These are phyloP conservation scores for Allobates femoralis DNA, from an alignment of 2,797 vertebrate genomes.

Conservation along the genomic window DNA sequence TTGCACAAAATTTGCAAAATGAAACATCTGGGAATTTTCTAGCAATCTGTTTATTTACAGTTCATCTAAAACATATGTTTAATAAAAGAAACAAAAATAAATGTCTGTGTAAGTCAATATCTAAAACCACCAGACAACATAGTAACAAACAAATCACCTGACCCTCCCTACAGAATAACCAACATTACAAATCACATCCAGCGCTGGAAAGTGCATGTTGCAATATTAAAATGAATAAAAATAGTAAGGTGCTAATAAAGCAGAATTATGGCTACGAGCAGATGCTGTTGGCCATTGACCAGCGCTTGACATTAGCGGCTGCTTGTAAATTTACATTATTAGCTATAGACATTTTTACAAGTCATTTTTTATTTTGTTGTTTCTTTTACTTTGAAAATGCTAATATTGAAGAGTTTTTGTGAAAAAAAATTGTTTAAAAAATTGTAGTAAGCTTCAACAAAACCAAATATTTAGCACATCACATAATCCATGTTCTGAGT, in stretches of 20 bases:
- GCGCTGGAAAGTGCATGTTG: background rate
- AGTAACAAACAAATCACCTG: background rate
- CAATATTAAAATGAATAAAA: background rate
- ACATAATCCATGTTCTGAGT: too few relatives aligned
- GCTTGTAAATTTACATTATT: background rate
- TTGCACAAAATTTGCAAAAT: background rate
- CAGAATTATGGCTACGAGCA: background rate
- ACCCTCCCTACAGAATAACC: slow-evolving; percentile 13
- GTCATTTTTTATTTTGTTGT: too few relatives aligned
- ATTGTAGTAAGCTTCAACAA: too few relatives aligned
- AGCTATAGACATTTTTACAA: background rate
- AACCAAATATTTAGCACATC: too few relatives aligned
- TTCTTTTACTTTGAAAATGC: too few relatives aligned
- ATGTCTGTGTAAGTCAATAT: background rate
- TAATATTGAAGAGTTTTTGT: too few relatives aligned
- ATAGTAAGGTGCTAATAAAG: background rate
- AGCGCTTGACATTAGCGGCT: background rate
- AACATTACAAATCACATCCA: slow-evolving; percentile 1
- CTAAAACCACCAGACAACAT: slow-evolving; percentile 1
- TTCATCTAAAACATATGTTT: slow-evolving; percentile 6
- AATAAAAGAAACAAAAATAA: background rate
- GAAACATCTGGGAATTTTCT: slow-evolving; percentile 1
- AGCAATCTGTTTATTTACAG: background rate
- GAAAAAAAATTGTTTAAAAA: too few relatives aligned
- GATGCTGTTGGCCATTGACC: background rate